These are phyloP conservation scores for Drosophila austrosaltans DNA, from an alignment of 2,888 invertebrate species.

Conservation along the genomic window DNA sequence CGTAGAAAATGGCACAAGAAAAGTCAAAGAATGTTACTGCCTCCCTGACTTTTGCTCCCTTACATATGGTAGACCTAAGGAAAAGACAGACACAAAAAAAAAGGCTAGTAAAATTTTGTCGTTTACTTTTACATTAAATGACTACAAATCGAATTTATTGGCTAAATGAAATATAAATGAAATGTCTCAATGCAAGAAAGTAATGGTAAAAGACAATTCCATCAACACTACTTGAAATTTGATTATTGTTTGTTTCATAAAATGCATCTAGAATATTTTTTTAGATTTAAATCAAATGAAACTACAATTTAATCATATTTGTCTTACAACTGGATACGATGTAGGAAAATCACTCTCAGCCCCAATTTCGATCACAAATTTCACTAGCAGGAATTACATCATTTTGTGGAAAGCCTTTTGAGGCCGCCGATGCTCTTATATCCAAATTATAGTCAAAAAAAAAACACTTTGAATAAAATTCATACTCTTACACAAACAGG, in stretches of 20 bases:
- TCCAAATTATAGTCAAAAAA: background rate
- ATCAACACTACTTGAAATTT: no score
- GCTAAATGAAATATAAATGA: no score
- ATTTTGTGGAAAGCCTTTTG: conserved; percentile 40
- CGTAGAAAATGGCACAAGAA: conserved; percentile 10
- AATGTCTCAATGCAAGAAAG: no score
- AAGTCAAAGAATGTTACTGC: background rate
- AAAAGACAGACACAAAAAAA: background rate
- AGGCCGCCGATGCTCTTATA: conserved; percentile 11
- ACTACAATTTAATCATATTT: background rate
- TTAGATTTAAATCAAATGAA: no score
- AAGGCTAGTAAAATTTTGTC: no score
- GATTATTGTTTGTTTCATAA: no score
- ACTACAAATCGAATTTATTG: no score
- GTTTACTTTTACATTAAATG: no score
- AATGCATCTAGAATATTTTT: no score
- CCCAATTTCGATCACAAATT: conserved; percentile 9
- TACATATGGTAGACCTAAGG: background rate
- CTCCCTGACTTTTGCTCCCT: background rate
- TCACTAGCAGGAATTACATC: conserved; percentile 55
- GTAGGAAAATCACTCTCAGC: background rate
- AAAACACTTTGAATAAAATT: conserved; percentile 43
- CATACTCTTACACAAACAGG: conserved; percentile 40
- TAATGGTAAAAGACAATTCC: no score
- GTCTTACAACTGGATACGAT: background rate